Base-by-base conservation (phyloP, 2,113 vertebrate genomes). In the Cepphus grylle region DNA sequence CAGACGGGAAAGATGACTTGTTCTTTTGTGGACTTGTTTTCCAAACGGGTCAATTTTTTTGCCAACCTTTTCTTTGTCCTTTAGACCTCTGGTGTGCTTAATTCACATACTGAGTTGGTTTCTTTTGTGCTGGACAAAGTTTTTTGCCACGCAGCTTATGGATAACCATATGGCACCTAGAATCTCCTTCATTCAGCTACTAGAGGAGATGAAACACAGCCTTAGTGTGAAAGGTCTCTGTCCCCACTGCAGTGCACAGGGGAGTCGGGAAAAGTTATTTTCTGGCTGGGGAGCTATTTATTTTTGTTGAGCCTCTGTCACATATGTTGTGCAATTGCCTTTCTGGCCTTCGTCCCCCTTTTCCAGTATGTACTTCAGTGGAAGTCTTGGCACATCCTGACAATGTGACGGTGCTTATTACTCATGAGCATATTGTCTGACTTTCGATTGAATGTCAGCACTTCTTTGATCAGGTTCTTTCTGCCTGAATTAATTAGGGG, bases 381-480 rank as follows among this genome's bases (percentile, higher is more conserved):
- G 70, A 95, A 94, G 62, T 77, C 66, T 94, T 97, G 91, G 85
- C 88, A 94, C 59, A 73, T 62, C 11, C 55, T 88, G 63, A 62
- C 55, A 73, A 21, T 32, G 36, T 88, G 87, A 88, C 0, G 0
- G 87, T 82, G 58, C n/a, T 90, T 93, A 74, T 96, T 96, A 95
- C 85, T 94, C 92, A 96, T 70, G 67, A 93, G 16, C 42, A 67
- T 70, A 92, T 94, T 95, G 90, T 96, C 79, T 94, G 88, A 74
- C 71, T 77, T 94, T 92, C 90, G 90, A 94, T 30, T 74, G 79
- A 88, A 83, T 93, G 92, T 97, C 92, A 95, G 36, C 85, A 55
- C 53, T 88, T 90, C 92, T 96, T 96, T 96, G 90, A 94, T 96
- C 92, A 74, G 26, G 13, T 78, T 96, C 67, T 50, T 88, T 92